Evolutionary conservation across 1,140 invertebrate species (phyloP), one percentile per base, ranked within the genome.

Genomic region (Forficula auricularia): DNA sequence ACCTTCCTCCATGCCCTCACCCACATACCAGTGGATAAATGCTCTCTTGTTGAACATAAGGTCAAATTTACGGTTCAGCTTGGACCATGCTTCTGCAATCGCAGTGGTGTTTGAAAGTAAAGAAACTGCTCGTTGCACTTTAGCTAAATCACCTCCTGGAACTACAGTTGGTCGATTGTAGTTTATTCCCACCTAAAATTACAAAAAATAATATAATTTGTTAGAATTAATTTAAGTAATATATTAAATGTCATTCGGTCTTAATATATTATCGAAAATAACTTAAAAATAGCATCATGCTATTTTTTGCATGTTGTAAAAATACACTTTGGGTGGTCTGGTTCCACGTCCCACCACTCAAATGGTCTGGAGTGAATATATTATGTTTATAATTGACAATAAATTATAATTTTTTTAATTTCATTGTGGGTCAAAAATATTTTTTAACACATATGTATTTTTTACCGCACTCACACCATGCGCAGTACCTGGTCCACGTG

Each of bases 1-100:
- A 47, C 76, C 77, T 64, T 84, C 73, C 53, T 78, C 75, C 76
- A 80, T 79, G 49, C 80, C 78, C 58, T 84, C 81, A 6, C 77
- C 64, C 0, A 77, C 71, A 55, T 80, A 83, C 78, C 78, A 82
- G 54, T 81, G 78, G 1, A 81, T 77, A 57, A 83, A 72, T 19
- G 79, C 73, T 54, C 77, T 65, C 60, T 82, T 70, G 4, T 27
- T 4, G 22, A 27, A 27, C 22, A 27, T 27, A 4, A 68, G 44
- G 49, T 66, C 65, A 48, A 66, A 66, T 49, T 69, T 69, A 44
- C 64, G 60, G 48, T 71, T 65, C 2, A 71, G 53, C 15, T 66
- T 58, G 14, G 54, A 59, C 67, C 67, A 70, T 13, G 66, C 68
- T 49, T 70, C 67, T 32, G 66, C 44, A 46, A 69, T 69, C 30